Percentiles rank a stretch among this genome's conserved stretches.
These are phyloP conservation scores for Eledona agricola DNA, from an alignment of 2,888 invertebrate genomes.

Conservation along the genomic window DNA sequence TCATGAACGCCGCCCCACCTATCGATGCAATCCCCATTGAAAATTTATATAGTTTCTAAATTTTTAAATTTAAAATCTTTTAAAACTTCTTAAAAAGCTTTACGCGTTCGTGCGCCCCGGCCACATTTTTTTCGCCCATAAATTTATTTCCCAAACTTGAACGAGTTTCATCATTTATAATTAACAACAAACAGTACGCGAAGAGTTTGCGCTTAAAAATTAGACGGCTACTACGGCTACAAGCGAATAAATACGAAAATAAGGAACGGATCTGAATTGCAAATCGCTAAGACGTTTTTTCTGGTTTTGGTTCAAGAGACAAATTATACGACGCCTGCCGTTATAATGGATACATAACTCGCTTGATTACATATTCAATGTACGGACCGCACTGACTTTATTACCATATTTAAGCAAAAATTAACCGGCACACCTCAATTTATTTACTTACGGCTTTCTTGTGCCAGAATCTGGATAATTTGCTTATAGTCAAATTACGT, in stretches of 20 bases:
- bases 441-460: too few relatives aligned
- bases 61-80: conserved; percentile 43
- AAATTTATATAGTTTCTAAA: conserved; percentile 46
- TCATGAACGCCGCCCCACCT: conserved; percentile 33
- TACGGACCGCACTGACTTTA: conserved; percentile 26
- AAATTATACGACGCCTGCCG: conserved; percentile 32
- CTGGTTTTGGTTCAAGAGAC: conserved; percentile 19
- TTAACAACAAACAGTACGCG: conserved; percentile 13
- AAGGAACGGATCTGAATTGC: conserved; percentile 38
- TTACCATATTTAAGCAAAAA: conserved; percentile 22
- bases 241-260: conserved; percentile 29
- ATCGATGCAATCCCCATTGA: conserved; percentile 40
- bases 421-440: conserved; percentile 10
- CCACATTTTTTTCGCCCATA: conserved; percentile 15
- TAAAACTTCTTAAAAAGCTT: conserved; percentile 29
- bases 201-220: conserved; percentile 10
- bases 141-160: conserved; percentile 5
- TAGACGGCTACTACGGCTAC: too few relatives aligned
- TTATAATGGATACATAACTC: conserved; percentile 39
- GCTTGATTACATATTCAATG: conserved; percentile 40
- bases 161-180: conserved; percentile 21
- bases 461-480: too few relatives aligned
- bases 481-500: too few relatives aligned
- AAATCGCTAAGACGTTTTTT: conserved; percentile 35
- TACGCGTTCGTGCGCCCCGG: conserved; percentile 15